phyloP scores from a whole-genome alignment of 2,797 vertebrate species.

The Geotrypetes seraphini region DNA sequence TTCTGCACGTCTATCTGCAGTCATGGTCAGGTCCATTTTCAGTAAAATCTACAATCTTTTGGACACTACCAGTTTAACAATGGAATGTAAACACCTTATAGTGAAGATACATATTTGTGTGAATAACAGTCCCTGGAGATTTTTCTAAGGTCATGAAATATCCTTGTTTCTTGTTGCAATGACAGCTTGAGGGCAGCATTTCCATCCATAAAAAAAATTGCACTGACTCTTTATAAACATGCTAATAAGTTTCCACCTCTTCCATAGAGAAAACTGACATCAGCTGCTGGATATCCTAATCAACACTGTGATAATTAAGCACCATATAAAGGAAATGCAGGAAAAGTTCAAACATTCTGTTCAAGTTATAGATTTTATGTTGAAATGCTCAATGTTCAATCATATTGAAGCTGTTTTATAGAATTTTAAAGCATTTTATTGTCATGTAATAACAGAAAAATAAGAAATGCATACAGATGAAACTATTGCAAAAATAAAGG shows the following conservation, averaged over 20 bases:
- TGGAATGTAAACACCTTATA: constrained; percentile 15
- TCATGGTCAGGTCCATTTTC: constrained; percentile 8
- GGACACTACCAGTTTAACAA: constrained; percentile 8
- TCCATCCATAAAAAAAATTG: constrained; percentile 43
- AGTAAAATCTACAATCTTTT: constrained; percentile 14
- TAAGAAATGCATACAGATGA: too few relatives aligned
- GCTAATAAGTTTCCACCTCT: constrained; percentile 32
- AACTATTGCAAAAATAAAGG: too few relatives aligned
- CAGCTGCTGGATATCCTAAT: too few relatives aligned
- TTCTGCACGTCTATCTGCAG: constrained; percentile 9
- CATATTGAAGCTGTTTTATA: too few relatives aligned
- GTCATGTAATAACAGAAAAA: too few relatives aligned
- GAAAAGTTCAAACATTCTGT: too few relatives aligned
- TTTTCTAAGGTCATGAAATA: constrained; percentile 31
- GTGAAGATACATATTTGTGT: constrained; percentile 43
- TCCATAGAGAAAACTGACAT: constrained; percentile 35
- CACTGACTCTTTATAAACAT: constrained; percentile 39
- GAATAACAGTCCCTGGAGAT: constrained; percentile 23
- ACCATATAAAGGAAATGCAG: too few relatives aligned
- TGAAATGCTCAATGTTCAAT: too few relatives aligned
- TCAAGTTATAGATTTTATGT: too few relatives aligned
- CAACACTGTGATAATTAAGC: too few relatives aligned
- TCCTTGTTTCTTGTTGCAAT: constrained; percentile 34
- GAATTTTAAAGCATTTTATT: too few relatives aligned
- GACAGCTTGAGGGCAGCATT: constrained; percentile 44